Conservation (phyloP, 2,113 vertebrate species). For the Bettongia penicillata region DNA sequence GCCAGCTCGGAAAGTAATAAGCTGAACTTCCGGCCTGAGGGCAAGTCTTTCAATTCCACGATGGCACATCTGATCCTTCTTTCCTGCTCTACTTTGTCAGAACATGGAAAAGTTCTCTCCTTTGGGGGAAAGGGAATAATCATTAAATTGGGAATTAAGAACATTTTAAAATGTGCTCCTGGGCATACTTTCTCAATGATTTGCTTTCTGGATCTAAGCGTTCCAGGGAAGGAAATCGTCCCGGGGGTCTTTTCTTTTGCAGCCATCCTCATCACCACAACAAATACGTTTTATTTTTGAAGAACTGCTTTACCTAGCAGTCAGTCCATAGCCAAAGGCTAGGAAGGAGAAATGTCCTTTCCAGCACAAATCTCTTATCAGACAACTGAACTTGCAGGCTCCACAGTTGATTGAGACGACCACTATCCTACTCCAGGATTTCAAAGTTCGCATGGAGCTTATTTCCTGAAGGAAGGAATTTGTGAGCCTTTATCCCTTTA, state of each 20-base stretch:
- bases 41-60: accelerated
- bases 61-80: background rate
- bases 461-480: background rate
- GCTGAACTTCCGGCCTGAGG: background rate
- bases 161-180: background rate
- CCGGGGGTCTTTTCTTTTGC: too few relatives aligned
- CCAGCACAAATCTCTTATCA: background rate
- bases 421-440: too few relatives aligned
- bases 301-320: background rate
- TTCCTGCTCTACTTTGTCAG: background rate
- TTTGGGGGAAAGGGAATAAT: background rate
- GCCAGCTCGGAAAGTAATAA: too few relatives aligned
- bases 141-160: background rate
- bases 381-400: background rate
- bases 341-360: background rate
- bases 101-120: background rate
- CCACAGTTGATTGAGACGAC: too few relatives aligned
- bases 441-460: background rate
- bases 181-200: too few relatives aligned
- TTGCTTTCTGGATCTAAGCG: background rate
- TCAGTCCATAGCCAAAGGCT: background rate
- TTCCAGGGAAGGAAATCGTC: too few relatives aligned
- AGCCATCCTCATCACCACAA: background rate
- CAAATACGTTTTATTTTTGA: background rate
- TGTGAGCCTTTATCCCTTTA: background rate